Percentiles rank a stretch among this genome's conserved stretches.
These are phyloP conservation scores for Leuciscus idus DNA, from an alignment of 2,113 vertebrate genomes.

Conservation along the genomic window DNA sequence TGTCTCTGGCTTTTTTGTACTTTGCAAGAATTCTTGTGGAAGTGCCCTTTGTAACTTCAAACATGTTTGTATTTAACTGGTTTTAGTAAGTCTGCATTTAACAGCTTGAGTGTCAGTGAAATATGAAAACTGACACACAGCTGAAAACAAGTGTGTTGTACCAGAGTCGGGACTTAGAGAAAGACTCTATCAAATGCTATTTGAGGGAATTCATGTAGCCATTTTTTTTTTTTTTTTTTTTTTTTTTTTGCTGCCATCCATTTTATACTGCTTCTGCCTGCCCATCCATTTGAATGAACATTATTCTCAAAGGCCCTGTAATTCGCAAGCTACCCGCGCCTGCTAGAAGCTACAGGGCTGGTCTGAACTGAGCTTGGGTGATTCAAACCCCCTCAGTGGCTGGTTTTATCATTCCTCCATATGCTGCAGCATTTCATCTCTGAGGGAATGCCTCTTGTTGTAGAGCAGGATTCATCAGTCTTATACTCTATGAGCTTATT, in stretches of 20 bases:
- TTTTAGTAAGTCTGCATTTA: conserved; percentile 36
- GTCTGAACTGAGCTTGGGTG: conserved; percentile 37
- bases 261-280: conserved; percentile 45
- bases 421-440: conserved; percentile 15
- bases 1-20: not conserved
- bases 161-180: not conserved
- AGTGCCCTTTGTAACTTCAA: not conserved
- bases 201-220: conserved; percentile 33
- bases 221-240: conserved; percentile 18
- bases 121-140: conserved; percentile 23
- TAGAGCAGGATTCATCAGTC: not conserved
- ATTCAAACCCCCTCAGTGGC: conserved; percentile 43
- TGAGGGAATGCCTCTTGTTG: conserved; percentile 1
- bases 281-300: conserved; percentile 54
- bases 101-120: conserved; percentile 32
- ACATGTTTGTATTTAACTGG: conserved; percentile 43
- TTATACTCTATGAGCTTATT: not conserved
- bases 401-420: conserved; percentile 32
- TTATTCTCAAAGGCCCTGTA: conserved; percentile 55
- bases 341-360: conserved; percentile 42
- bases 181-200: not conserved
- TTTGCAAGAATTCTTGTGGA: not conserved
- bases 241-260: conserved; percentile 46
- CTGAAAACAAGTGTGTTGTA: conserved; percentile 9
- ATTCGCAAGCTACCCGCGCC: conserved; percentile 45